These are phyloP conservation scores for Acrocephalus arundinaceus DNA, from an alignment of 2,113 vertebrate species.

Conservation along the genomic window DNA sequence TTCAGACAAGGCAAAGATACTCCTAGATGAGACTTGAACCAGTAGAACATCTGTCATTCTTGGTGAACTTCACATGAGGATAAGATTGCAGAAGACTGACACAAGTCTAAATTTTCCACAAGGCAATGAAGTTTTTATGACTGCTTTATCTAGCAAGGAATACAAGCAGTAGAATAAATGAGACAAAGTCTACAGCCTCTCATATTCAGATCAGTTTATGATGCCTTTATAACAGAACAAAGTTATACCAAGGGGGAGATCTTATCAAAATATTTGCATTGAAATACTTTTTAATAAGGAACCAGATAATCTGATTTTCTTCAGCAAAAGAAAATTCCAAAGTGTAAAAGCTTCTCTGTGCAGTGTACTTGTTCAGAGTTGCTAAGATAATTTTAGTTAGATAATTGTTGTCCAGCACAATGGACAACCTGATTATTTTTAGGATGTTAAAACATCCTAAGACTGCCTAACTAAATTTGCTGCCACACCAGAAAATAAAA, in stretches of 20 bases:
- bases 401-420: not conserved
- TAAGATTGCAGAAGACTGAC: not conserved
- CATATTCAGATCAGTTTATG: not conserved
- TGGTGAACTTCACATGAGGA: not conserved
- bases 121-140: slow-evolving; percentile 5
- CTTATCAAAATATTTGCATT: not conserved
- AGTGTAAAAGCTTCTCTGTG: not conserved
- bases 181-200: not conserved
- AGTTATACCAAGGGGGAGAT: not conserved
- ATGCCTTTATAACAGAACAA: not conserved
- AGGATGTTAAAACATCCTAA: not conserved
- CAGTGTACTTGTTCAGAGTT: not conserved
- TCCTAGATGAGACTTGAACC: not conserved
- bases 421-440: not conserved
- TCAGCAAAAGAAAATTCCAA: not conserved
- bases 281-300: not conserved
- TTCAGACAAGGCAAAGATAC: not conserved
- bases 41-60: not conserved
- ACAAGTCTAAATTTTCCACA: not conserved
- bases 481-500: not conserved
- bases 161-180: not conserved
- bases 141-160: not conserved
- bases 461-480: not conserved
- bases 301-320: not conserved
- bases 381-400: not conserved